Evolutionary conservation across 2,888 invertebrate species (phyloP).

Genomic region (Thereva nobilitata): DNA sequence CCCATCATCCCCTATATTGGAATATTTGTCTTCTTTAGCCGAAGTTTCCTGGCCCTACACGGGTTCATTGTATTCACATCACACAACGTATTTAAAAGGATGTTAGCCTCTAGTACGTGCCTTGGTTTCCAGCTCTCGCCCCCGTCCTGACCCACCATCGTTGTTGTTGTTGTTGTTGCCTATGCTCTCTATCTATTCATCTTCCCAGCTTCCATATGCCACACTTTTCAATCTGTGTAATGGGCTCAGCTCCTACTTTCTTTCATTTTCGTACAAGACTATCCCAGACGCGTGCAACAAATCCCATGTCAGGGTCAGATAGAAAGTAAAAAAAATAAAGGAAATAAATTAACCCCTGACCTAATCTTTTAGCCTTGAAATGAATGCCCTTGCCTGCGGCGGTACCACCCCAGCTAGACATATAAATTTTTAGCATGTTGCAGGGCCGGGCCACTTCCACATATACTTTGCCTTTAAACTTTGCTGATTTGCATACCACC

Average conservation of each 20-base stretch:
- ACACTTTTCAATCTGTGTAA: conserved; percentile 22
- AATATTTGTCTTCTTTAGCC: background rate
- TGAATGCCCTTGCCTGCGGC: background rate
- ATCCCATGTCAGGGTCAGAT: conserved; percentile 17
- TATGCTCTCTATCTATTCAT: conserved; percentile 27
- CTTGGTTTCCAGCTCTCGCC: conserved; percentile 10
- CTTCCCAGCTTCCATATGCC: conserved; percentile 28
- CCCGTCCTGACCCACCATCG: conserved; percentile 2
- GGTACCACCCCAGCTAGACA: no score
- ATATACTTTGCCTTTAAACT: background rate
- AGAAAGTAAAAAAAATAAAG: conserved; percentile 1
- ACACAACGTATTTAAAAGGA: conserved; percentile 29
- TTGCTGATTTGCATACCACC: background rate
- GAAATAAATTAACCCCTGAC: conserved; percentile 27
- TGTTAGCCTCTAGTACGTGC: conserved; percentile 19
- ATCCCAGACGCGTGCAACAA: conserved; percentile 13
- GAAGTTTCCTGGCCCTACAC: conserved; percentile 1
- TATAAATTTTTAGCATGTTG: background rate
- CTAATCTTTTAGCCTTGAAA: conserved; percentile 11
- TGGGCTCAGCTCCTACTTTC: conserved; percentile 1
- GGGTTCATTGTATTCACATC: conserved; percentile 21
- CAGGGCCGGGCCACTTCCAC: background rate
- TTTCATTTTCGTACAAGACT: background rate
- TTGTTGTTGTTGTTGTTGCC: background rate
- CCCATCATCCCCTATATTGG: no score